phyloP scores from a whole-genome alignment of 1,140 invertebrate species.

The Phymorhynchus buccinoides region DNA sequence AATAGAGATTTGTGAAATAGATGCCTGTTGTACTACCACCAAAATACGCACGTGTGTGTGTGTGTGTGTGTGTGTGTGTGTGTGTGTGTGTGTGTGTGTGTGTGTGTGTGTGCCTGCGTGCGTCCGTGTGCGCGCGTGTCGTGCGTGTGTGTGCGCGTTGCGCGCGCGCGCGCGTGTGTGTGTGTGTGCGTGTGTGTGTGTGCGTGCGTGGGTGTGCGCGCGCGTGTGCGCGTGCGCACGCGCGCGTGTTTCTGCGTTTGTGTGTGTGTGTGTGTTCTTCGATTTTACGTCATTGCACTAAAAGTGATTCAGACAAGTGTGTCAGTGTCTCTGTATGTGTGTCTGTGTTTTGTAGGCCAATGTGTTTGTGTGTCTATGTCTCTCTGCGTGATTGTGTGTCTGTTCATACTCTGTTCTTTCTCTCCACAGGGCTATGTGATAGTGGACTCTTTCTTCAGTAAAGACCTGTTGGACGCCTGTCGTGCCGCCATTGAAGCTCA shows the following conservation, averaged over 20 bases:
- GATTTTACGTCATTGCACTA: no score
- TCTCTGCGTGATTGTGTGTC: neutral
- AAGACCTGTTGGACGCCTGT: constrained; percentile 62
- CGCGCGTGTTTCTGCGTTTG: neutral
- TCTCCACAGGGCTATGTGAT: constrained; percentile 61
- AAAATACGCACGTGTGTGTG: no score
- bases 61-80: no score
- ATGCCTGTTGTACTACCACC: no score
- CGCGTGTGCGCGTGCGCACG: neutral
- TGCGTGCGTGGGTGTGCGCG: neutral
- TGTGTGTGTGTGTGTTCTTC: neutral
- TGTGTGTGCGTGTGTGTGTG: neutral
- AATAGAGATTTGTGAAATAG: no score
- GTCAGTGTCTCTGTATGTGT: no score
- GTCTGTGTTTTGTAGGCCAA: no score
- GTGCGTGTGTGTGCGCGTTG: neutral
- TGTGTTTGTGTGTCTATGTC: no score
- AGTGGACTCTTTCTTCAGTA: constrained; percentile 65
- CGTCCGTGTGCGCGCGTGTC: no score
- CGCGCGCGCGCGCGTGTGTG: neutral
- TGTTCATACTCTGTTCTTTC: neutral
- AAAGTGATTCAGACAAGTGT: no score
- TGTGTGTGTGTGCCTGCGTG: no score
- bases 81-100: no score
- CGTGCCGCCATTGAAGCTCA: constrained; percentile 57